Conservation (phyloP, 2,797 vertebrate genomes). For the Enteromius thamalakanensis region DNA sequence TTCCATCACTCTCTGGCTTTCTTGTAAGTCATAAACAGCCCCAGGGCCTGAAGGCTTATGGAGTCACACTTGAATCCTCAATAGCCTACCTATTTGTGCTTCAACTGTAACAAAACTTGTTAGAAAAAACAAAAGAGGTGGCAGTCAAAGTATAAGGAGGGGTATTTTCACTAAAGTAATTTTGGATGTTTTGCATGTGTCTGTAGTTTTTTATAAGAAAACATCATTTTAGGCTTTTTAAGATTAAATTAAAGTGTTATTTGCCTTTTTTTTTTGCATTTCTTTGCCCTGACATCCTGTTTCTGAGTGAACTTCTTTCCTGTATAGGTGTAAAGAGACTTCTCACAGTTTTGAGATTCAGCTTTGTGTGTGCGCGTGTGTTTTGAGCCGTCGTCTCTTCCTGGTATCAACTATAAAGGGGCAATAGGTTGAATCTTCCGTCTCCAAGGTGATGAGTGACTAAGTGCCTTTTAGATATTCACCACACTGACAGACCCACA, state of each 20-base stretch:
- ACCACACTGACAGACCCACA: slow-evolving; percentile 38
- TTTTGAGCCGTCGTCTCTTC: slow-evolving; percentile 20
- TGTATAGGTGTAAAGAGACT: background rate
- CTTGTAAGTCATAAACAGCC: slow-evolving; percentile 35
- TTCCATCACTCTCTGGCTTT: background rate
- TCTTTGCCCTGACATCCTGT: background rate
- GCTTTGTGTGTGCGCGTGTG: background rate
- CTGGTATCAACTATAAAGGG: slow-evolving; percentile 12
- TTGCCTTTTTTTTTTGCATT: background rate
- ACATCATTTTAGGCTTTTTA: background rate
- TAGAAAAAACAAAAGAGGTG: slow-evolving; percentile 4
- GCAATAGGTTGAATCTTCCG: slow-evolving; percentile 55
- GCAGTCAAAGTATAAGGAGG: background rate
- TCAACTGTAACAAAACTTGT: slow-evolving; percentile 2
- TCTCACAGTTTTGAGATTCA: background rate
- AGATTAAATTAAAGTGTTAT: background rate
- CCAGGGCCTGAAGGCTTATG: background rate
- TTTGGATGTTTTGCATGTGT: background rate
- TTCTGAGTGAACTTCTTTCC: background rate
- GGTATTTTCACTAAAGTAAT: background rate
- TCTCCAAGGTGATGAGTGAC: slow-evolving; percentile 64
- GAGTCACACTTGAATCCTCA: slow-evolving; percentile 26
- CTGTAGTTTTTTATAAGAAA: background rate
- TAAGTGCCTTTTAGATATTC: slow-evolving; percentile 53
- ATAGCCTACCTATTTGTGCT: slow-evolving; percentile 22